These are phyloP conservation scores for Coryphaenoides rupestris DNA, from an alignment of 2,113 vertebrate genomes.

Conservation along the genomic window DNA sequence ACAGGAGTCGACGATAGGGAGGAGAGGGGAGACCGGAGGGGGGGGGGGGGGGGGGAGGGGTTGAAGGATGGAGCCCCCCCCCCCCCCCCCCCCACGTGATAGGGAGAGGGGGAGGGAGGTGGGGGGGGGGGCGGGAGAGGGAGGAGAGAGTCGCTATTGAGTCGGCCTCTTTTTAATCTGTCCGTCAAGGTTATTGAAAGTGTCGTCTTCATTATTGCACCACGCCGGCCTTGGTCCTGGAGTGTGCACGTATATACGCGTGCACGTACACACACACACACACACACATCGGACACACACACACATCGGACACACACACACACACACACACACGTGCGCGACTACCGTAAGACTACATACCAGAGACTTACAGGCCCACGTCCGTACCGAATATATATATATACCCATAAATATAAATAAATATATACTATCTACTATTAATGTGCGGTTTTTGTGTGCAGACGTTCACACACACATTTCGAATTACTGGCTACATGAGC, in stretches of 20 bases:
- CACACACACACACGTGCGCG: not conserved
- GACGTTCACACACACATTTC: no score
- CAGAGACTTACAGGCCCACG: not conserved
- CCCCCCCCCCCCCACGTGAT: constrained; percentile 50
- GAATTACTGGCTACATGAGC: no score
- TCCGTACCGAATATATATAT: not conserved
- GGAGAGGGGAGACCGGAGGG: constrained; percentile 6
- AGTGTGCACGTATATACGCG: constrained; percentile 27
- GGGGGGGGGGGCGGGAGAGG: constrained; percentile 60
- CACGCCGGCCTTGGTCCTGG: constrained; percentile 59
- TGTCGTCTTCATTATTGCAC: constrained; percentile 66
- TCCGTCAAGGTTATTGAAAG: constrained; percentile 74
- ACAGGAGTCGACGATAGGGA: constrained; percentile 64
- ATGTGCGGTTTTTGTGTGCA: no score
- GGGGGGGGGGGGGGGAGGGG: constrained; percentile 17
- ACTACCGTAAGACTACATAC: not conserved
- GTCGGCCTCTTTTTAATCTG: constrained; percentile 71
- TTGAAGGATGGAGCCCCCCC: constrained; percentile 52
- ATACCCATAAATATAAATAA: not conserved
- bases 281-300: constrained; percentile 2
- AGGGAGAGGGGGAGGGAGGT: constrained; percentile 63
- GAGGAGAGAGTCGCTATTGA: constrained; percentile 65
- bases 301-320: constrained; percentile 5
- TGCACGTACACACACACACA: constrained; percentile 6
- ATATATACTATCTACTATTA: not conserved